These are phyloP conservation scores for Grapholita molesta DNA, from an alignment of 1,140 invertebrate genomes.

Conservation along the genomic window DNA sequence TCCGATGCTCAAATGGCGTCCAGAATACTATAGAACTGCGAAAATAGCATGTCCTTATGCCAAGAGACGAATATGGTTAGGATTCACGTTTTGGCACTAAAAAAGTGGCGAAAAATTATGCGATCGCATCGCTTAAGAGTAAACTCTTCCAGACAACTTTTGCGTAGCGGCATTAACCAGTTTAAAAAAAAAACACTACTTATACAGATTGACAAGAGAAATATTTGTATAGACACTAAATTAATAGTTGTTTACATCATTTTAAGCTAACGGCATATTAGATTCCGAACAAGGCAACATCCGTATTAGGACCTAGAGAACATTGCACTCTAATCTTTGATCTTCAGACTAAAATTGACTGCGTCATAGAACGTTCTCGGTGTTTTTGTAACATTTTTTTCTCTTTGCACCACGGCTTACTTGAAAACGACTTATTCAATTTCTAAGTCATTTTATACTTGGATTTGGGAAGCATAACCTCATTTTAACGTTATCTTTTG, in stretches of 20 bases:
- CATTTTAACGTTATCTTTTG: background rate
- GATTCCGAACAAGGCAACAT: background rate
- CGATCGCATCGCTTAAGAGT: no score
- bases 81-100: no score
- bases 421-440: background rate
- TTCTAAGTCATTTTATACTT: background rate
- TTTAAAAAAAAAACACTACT: background rate
- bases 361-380: conserved; percentile 1
- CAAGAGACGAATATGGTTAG: background rate
- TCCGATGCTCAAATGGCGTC: background rate
- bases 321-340: conserved; percentile 16
- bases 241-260: background rate
- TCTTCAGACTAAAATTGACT: conserved; percentile 8
- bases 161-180: no score
- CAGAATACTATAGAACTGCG: background rate
- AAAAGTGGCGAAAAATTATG: no score
- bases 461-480: background rate
- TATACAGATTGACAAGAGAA: background rate
- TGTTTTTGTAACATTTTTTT: background rate
- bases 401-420: background rate
- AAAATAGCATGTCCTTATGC: background rate
- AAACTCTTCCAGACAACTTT: no score
- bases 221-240: background rate
- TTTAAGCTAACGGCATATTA: conserved; percentile 5
- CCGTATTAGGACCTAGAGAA: conserved; percentile 6